Evolutionary conservation across 2,888 invertebrate species (phyloP).

Genomic region (Phortica okadai): DNA sequence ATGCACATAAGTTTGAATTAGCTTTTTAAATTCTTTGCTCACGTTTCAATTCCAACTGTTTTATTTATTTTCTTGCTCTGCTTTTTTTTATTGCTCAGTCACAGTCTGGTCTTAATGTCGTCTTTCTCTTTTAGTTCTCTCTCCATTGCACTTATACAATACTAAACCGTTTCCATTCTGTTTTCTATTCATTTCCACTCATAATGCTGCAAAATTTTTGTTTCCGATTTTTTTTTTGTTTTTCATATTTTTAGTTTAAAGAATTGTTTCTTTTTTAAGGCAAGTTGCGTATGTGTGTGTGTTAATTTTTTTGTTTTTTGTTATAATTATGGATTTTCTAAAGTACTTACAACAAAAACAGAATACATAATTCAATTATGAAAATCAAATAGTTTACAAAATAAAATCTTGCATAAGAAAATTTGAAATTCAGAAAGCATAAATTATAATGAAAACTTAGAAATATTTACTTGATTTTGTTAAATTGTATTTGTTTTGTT

Average conservation of each 20-base stretch:
- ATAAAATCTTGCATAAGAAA: constrained; percentile 6
- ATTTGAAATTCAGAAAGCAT: background rate
- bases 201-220: too few species aligned
- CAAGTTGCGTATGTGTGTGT: constrained; percentile 10
- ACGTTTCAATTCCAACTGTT: too few species aligned
- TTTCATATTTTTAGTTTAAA: background rate
- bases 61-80: too few species aligned
- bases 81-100: too few species aligned
- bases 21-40: background rate
- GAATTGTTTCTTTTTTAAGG: background rate
- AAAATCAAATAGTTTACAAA: background rate
- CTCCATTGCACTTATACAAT: too few species aligned
- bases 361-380: background rate
- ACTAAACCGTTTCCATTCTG: too few species aligned
- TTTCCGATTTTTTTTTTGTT: background rate
- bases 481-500: constrained; percentile 44
- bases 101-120: too few species aligned
- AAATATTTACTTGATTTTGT: constrained; percentile 9
- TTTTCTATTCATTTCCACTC: too few species aligned
- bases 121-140: too few species aligned
- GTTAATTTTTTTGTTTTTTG: constrained; percentile 19
- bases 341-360: background rate
- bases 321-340: background rate
- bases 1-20: background rate
- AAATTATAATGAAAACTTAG: constrained; percentile 17